Base-by-base conservation (phyloP, 2,797 vertebrate species). In the Zenarchopterus dispar region DNA sequence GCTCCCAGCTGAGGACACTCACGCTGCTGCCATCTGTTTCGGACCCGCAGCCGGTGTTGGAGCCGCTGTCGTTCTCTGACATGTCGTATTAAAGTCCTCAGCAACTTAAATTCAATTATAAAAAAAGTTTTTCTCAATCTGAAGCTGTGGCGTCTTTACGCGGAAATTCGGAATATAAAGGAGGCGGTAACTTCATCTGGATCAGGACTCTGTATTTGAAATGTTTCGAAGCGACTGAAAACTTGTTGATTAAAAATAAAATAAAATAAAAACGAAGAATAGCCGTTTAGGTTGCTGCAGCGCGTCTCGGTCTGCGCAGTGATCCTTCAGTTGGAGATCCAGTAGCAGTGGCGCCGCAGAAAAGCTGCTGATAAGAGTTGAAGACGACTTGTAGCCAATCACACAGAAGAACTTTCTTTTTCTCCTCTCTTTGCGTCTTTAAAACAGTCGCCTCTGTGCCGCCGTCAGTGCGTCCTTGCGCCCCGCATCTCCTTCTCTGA, bases 1-100 rank as follows among this genome's bases (percentile, higher is more conserved):
- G 97, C 77, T 97, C 96, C 97, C 97, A 99, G 92, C 91, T 97
- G 65, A 99, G 95, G 78, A 99, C 96, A 75, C 96, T 96, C 79
- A 96, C 95, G 78, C 92, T 95, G 58, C 89, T 91, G 80, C 83
- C 87, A 43, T 89, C 89, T 16, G 75, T 17, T 43, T 88, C 85
- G 18, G 84, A 70, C 79, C 63, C n/a, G 6, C n/a, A 47, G 73
- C 80, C 51, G 78, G 36, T n/a, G 19, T 33, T 51, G 75, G 85
- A 68, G 73, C 84, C 74, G 42, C 90, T 91, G 69, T 95, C 95
- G 81, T 94, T 95, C 77, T 96, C 96, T 63, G 96, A 96, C 97
- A 98, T 98, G 73, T 80, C 91, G 73, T n/a, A 45, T 8, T 8
- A 36, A 75, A 48, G 54, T 80, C 65, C 65, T 52, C 47, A 21